phyloP scores from a whole-genome alignment of 2,797 vertebrate genomes.

The Thamnophis elegans region DNA sequence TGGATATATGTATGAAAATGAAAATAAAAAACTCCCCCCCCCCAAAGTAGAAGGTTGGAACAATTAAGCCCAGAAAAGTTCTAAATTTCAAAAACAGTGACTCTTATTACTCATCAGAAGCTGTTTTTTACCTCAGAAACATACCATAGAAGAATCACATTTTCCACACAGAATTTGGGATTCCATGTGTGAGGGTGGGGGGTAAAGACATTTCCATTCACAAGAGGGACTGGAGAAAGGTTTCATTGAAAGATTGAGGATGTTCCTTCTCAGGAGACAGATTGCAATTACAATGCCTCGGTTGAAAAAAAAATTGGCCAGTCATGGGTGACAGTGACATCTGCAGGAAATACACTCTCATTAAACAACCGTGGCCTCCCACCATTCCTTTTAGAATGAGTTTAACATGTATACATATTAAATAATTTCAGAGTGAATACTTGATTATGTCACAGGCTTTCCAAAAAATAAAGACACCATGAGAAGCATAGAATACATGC shows the following conservation, averaged over 20 bases:
- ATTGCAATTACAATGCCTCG: not conserved
- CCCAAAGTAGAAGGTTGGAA: not conserved
- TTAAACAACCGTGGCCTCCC: not conserved
- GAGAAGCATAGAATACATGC: too few relatives aligned
- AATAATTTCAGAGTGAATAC: not conserved
- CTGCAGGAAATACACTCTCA: constrained; percentile 22
- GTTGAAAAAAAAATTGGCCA: too few relatives aligned
- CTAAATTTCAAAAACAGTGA: not conserved
- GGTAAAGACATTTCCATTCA: not conserved
- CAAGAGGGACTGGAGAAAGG: not conserved
- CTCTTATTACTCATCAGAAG: not conserved
- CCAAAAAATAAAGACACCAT: not conserved
- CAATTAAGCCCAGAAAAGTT: not conserved
- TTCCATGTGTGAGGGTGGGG: not conserved
- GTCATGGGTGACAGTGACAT: constrained; percentile 19
- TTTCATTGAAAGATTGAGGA: not conserved
- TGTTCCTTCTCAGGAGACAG: not conserved
- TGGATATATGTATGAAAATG: too few relatives aligned
- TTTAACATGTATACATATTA: not conserved
- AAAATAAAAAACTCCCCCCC: too few relatives aligned
- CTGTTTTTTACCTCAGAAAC: not conserved
- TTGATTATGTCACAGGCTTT: not conserved
- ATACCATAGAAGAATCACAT: not conserved
- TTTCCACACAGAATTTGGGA: not conserved
- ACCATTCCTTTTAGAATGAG: not conserved